Conservation (phyloP, 2,113 vertebrate genomes). For the Carassius gibelio region DNA sequence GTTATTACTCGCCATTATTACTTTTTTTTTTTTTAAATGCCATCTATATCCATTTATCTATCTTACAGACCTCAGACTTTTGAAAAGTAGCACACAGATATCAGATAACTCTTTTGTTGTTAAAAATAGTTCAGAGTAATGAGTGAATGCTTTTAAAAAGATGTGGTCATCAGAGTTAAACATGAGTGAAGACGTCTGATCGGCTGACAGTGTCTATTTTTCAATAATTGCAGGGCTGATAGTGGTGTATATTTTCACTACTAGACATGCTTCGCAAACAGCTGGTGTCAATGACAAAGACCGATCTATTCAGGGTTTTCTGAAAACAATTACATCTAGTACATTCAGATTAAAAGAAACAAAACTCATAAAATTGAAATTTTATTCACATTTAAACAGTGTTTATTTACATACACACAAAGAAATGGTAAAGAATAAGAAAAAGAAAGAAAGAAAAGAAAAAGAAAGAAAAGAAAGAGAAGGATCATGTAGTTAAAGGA, state of each 20-base stretch:
- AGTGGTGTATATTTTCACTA: neutral
- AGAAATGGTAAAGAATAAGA: neutral
- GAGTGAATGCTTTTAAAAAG: neutral
- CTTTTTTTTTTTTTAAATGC: no score
- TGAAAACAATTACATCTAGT: no score
- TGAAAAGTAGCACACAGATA: neutral
- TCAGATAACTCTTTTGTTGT: neutral
- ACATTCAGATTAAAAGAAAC: no score
- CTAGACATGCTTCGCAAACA: neutral
- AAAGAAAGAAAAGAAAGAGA: neutral
- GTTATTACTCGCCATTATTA: no score
- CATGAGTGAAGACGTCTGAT: no score
- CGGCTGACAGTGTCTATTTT: no score
- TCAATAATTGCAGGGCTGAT: neutral
- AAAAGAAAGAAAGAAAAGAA: neutral
- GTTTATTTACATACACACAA: conserved; percentile 36
- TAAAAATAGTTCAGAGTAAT: neutral
- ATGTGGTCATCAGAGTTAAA: no score
- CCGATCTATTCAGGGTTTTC: no score
- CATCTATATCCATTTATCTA: no score
- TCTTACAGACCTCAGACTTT: neutral
- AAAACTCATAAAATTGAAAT: conserved; percentile 11
- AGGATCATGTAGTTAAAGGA: neutral
- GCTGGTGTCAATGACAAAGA: no score
- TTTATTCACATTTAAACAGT: conserved; percentile 66